Evolutionary conservation across 64 coral and sea anemone genomes (phyloP).

Genomic region (Actinia equina): DNA sequence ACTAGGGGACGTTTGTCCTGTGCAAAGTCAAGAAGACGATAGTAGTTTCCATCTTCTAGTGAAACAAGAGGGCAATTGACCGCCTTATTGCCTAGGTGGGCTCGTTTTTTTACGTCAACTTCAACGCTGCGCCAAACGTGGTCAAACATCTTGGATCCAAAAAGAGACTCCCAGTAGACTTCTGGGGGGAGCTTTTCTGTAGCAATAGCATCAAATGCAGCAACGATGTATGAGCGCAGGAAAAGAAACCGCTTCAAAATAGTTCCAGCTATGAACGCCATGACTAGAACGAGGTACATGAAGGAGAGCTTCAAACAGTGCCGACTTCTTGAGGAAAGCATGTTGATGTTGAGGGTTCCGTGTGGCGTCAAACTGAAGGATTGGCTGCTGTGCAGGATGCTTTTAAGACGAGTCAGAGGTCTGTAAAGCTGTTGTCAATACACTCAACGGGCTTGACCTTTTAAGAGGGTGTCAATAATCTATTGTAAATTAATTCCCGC

Average conservation of each 20-base stretch:
- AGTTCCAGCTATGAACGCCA: conserved; percentile 29
- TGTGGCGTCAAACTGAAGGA: background rate
- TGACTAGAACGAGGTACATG: conserved; percentile 26
- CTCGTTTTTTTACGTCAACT: conserved; percentile 70
- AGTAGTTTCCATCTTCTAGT: conserved; percentile 50
- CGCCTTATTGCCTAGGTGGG: conserved; percentile 43
- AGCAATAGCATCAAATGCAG: conserved; percentile 36
- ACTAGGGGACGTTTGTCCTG: conserved; percentile 55
- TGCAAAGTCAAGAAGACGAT: conserved; percentile 61
- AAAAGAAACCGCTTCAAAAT: conserved; percentile 25
- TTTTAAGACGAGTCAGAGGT: conserved; percentile 4
- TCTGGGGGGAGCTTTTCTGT: conserved; percentile 45
- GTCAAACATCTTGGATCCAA: conserved; percentile 69
- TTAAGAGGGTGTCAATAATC: conserved; percentile 14
- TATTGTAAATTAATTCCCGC: conserved; percentile 2
- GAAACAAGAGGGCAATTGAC: conserved; percentile 74
- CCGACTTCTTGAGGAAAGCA: background rate
- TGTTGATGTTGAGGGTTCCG: background rate
- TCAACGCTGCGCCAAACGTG: conserved; percentile 69
- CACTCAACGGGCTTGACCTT: background rate
- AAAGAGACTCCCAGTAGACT: conserved; percentile 76
- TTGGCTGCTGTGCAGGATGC: background rate
- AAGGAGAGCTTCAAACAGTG: background rate
- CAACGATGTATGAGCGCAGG: conserved; percentile 24
- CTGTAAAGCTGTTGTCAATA: background rate